These are phyloP conservation scores for Bufotes viridis DNA, from an alignment of 2,797 vertebrate genomes.

Conservation along the genomic window DNA sequence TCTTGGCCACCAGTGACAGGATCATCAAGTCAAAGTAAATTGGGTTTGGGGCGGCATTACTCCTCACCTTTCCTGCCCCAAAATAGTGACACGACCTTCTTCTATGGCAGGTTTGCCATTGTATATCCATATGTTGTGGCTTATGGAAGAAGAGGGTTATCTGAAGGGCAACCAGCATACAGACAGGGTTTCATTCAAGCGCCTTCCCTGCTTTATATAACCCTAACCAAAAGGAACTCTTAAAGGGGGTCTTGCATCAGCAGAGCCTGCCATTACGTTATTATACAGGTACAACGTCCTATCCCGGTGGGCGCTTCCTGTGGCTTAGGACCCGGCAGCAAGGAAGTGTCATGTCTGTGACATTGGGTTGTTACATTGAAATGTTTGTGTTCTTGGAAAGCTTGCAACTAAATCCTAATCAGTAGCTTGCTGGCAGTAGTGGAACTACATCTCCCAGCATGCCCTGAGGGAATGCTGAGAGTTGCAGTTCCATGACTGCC, in stretches of 20 bases:
- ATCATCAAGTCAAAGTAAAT: neutral
- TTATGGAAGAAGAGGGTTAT: too few relatives aligned
- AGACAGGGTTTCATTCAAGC: too few relatives aligned
- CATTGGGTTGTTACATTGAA: neutral
- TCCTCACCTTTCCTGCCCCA: too few relatives aligned
- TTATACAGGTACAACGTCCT: neutral
- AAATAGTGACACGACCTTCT: too few relatives aligned
- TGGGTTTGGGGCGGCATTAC: neutral
- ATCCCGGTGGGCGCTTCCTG: neutral
- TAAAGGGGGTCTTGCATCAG: neutral
- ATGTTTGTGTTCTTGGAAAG: neutral
- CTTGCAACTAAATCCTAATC: neutral
- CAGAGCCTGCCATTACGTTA: neutral
- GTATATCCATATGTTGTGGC: too few relatives aligned
- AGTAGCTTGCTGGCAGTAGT: neutral
- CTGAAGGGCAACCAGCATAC: too few relatives aligned
- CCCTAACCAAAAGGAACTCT: neutral
- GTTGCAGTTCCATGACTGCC: too few relatives aligned
- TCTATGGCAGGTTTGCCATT: too few relatives aligned
- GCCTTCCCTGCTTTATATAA: neutral
- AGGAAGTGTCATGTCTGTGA: slow-evolving; percentile 1
- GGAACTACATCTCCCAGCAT: neutral
- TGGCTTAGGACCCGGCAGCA: too few relatives aligned
- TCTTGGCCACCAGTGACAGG: neutral
- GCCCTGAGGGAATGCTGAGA: neutral